These are phyloP conservation scores for Phoenicopterus ruber DNA, from an alignment of 2,113 vertebrate genomes.

Conservation along the genomic window DNA sequence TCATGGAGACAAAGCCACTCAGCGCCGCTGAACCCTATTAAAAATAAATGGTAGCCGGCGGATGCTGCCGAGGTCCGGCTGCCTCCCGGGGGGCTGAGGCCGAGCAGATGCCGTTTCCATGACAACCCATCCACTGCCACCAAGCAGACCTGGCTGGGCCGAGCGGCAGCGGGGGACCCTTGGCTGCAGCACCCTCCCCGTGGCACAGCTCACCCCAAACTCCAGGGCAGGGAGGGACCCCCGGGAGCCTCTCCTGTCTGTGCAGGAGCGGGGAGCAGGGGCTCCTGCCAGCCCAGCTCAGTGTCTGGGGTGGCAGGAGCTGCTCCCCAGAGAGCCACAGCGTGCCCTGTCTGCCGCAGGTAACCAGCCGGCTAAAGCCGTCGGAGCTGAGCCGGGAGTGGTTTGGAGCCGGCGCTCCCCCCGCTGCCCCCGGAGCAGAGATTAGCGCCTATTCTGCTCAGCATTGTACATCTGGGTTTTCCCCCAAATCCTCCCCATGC, in stretches of 20 bases:
- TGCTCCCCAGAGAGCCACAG: too few relatives aligned
- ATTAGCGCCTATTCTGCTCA: slow-evolving; percentile 3
- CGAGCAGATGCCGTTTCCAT: slow-evolving; percentile 61
- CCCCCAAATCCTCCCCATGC: slow-evolving; percentile 35
- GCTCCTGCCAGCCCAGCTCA: too few relatives aligned
- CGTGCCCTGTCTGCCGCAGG: too few relatives aligned
- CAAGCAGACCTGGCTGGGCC: not conserved
- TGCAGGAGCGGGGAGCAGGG: not conserved
- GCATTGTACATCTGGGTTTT: not conserved
- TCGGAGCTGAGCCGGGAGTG: not conserved
- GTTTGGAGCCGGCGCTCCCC: not conserved
- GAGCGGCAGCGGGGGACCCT: not conserved
- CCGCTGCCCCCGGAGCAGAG: not conserved
- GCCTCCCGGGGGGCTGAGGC: slow-evolving; percentile 26
- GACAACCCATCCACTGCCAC: slow-evolving; percentile 33
- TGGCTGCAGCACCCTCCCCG: not conserved
- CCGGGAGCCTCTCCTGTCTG: not conserved
- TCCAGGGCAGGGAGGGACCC: not conserved
- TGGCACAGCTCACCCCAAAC: not conserved
- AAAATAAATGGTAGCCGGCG: not conserved
- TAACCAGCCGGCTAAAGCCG: not conserved
- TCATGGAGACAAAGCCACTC: not conserved
- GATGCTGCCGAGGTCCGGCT: not conserved
- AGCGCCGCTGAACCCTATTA: not conserved
- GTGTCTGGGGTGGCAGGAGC: too few relatives aligned